Evolutionary conservation across 2,113 vertebrate species (phyloP), one percentile per base, ranked within the genome.

Genomic region (Phasianus colchicus): DNA sequence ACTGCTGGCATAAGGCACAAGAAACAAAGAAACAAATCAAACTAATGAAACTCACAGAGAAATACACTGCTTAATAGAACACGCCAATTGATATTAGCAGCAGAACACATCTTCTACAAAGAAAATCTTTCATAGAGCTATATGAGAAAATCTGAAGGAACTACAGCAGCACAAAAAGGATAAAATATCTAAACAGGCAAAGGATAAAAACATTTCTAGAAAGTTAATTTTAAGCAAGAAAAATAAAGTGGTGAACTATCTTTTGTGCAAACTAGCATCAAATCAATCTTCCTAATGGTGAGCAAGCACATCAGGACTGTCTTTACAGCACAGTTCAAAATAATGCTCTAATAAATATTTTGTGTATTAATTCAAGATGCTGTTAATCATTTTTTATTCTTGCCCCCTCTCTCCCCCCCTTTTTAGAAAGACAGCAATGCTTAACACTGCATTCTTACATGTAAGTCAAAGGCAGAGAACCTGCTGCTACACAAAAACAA

Each of bases 401-500:
- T 55, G 21, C 30, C 22, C 54, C 63, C 22, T n/a, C n/a, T n/a
- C n/a, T n/a, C 29, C 54, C 63, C 22, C 25, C 63, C 55, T 30
- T 54, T 67, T 69, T 48, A 45, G n/a, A 43, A 75, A 88, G 29
- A 19, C 10, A 76, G 24, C 42, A 77, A 3, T n/a, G 13, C 7
- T 29, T 64, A 55, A 40, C 34, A 43, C 22, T 24, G 50, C 45
- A 32, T 64, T 50, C 38, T 74, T 42, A 20, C 5, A 7, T 3
- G 0, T 5, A 42, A 85, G 2, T 32, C 58, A 77, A 64, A 79
- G 42, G 29, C 10, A 38, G 14, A 66, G 88, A 36, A 60, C 43
- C 32, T 58, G 70, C 34, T 66, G 78, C 57, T 86, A 65, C 24
- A 89, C 71, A 88, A 69, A 95, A 96, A 66, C 57, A 63, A 97